These are phyloP conservation scores for Dinocampus coccinellae DNA, from an alignment of 2,888 invertebrate genomes.

Conservation along the genomic window DNA sequence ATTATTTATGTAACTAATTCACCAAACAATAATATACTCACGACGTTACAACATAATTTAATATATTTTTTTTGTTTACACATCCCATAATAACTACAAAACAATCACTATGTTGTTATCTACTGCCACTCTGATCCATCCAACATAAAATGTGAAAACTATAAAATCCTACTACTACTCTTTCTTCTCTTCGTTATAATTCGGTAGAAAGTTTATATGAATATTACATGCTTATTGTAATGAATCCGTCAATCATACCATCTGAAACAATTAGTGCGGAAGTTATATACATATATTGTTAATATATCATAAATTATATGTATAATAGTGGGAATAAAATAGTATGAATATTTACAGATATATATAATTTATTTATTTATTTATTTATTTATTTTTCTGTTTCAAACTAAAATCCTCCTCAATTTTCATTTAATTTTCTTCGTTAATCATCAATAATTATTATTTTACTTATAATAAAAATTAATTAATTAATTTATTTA, in stretches of 20 bases:
- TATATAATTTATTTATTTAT: too few relatives aligned
- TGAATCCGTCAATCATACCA: slow-evolving; percentile 20
- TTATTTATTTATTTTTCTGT: too few relatives aligned
- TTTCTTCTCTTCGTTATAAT: neutral
- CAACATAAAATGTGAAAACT: neutral
- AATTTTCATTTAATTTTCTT: too few relatives aligned
- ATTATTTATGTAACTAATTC: neutral
- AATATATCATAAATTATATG: neutral
- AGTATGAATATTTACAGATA: neutral
- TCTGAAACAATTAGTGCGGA: slow-evolving; percentile 33
- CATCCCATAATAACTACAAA: neutral
- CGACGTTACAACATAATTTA: neutral
- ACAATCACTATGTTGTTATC: neutral
- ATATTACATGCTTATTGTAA: neutral
- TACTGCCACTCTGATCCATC: neutral
- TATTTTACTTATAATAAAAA: too few relatives aligned
- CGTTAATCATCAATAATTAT: too few relatives aligned
- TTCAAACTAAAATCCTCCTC: too few relatives aligned
- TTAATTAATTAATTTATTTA: too few relatives aligned
- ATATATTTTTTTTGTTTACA: too few relatives aligned
- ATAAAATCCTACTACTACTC: neutral
- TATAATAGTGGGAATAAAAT: too few relatives aligned
- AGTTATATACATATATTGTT: slow-evolving; percentile 21
- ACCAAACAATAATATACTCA: neutral
- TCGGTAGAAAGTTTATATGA: slow-evolving; percentile 14